Conservation (phyloP, 2,888 invertebrate species). For the Oscheius onirici region DNA sequence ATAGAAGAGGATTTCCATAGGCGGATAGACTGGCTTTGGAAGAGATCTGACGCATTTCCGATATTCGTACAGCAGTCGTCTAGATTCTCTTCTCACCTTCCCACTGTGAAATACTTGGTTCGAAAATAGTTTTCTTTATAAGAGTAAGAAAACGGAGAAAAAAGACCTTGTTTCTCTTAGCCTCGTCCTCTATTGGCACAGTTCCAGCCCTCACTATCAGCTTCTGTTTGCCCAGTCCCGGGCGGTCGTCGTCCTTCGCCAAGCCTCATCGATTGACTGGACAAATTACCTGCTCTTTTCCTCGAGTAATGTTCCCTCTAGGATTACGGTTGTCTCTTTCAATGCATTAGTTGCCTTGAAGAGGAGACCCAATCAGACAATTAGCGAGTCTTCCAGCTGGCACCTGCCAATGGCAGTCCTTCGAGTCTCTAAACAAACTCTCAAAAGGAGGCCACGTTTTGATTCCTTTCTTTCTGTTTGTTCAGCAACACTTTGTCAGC, state of each 20-base stretch:
- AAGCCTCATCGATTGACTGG: conserved; percentile 26
- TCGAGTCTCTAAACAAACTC: too few relatives aligned
- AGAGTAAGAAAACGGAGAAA: too few relatives aligned
- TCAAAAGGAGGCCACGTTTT: neutral
- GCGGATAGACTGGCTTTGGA: too few relatives aligned
- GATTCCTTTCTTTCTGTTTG: neutral
- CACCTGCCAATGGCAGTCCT: conserved; percentile 12
- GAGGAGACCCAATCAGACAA: conserved; percentile 25
- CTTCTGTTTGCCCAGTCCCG: conserved; percentile 30
- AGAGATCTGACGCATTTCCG: too few relatives aligned
- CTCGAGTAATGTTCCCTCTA: neutral
- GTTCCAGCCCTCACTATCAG: conserved; percentile 32
- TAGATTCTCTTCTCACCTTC: too few relatives aligned
- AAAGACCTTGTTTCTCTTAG: too few relatives aligned
- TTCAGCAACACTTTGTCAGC: neutral
- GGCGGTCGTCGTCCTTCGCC: conserved; percentile 7
- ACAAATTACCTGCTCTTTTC: conserved; percentile 7
- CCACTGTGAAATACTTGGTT: too few relatives aligned
- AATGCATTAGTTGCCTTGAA: conserved; percentile 7
- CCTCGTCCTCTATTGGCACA: conserved; percentile 6
- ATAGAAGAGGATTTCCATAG: too few relatives aligned
- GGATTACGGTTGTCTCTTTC: conserved; percentile 14
- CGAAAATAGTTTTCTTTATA: too few relatives aligned
- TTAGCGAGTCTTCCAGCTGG: conserved; percentile 14
- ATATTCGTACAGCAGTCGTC: too few relatives aligned